A percentile compares a stretch with the other conserved stretches of the same genome.
These are phyloP conservation scores for Drosophila infuscata DNA, from an alignment of 2,888 invertebrate genomes.

Conservation along the genomic window DNA sequence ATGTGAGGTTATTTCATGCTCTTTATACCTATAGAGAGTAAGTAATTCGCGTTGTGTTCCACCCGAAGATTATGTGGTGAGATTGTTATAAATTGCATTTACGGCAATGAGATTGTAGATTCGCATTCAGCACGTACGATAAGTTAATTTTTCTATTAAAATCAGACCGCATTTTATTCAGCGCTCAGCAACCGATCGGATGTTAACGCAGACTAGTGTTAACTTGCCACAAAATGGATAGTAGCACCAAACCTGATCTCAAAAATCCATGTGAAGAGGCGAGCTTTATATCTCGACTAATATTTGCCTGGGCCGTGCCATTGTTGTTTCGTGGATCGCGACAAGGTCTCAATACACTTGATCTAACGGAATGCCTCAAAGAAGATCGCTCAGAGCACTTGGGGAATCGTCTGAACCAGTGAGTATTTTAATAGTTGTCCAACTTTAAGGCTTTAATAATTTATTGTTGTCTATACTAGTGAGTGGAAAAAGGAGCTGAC, in stretches of 20 bases:
- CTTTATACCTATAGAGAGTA: constrained; percentile 1
- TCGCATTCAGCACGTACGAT: constrained; percentile 25
- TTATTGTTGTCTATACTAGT: constrained; percentile 81
- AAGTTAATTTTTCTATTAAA: constrained; percentile 40
- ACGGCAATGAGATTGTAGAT: constrained; percentile 29
- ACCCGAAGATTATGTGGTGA: constrained; percentile 4
- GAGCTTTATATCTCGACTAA: constrained; percentile 81
- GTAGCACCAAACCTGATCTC: constrained; percentile 82
- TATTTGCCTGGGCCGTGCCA: constrained; percentile 84
- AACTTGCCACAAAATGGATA: constrained; percentile 78
- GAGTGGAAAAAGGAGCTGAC: constrained; percentile 89
- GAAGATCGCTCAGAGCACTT: constrained; percentile 86
- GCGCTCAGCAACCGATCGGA: constrained; percentile 13
- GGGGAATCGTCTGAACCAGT: constrained; percentile 84
- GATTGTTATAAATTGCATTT: constrained; percentile 38
- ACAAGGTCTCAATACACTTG: constrained; percentile 87
- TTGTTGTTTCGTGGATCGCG: constrained; percentile 81
- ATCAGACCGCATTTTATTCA: constrained; percentile 13
- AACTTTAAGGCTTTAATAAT: not conserved
- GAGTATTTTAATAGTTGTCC: constrained; percentile 23
- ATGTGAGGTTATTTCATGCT: not conserved
- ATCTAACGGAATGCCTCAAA: constrained; percentile 89
- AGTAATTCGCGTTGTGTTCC: not conserved
- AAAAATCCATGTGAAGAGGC: constrained; percentile 83
- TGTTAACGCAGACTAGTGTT: not conserved